A percentile compares a stretch with the other conserved stretches of the same genome.
Evolutionary conservation across 2,113 vertebrate species (phyloP).

Genomic region (Plestiodon gilberti): DNA sequence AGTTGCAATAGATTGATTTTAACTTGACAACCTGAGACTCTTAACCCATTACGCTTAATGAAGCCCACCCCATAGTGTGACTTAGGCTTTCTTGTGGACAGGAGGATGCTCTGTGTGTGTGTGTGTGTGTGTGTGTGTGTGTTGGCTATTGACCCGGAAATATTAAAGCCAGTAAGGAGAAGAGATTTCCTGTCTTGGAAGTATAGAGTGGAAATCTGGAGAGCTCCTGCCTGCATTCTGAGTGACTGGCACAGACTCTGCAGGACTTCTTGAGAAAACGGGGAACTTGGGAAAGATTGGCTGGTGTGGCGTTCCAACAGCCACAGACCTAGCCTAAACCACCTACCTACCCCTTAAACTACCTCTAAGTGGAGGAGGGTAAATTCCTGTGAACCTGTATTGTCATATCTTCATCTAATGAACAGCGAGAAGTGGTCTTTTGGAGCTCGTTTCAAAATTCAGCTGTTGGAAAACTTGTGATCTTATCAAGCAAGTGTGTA

Average conservation of each 20-base stretch:
- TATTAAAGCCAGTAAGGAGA: not conserved
- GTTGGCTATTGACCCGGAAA: constrained; percentile 31
- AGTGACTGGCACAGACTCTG: constrained; percentile 50
- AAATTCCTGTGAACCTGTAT: not conserved
- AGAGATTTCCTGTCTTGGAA: constrained; percentile 13
- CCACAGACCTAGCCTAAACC: not conserved
- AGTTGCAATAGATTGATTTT: not conserved
- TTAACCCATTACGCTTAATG: not conserved
- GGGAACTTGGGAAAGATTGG: not conserved
- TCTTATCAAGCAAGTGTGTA: not conserved
- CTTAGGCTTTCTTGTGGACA: not conserved
- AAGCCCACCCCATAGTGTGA: not conserved
- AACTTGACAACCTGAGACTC: not conserved
- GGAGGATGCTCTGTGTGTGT: rapidly evolving
- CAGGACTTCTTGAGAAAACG: constrained; percentile 36
- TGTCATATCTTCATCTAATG: not conserved
- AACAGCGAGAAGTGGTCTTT: not conserved
- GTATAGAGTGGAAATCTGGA: constrained; percentile 36
- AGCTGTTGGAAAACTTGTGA: constrained; percentile 20
- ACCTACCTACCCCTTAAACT: not conserved
- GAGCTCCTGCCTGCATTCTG: constrained; percentile 48
- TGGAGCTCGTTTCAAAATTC: constrained; percentile 48
- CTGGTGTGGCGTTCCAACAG: not conserved
- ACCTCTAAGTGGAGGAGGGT: not conserved
- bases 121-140: too few relatives aligned